phyloP scores from a whole-genome alignment of 2,888 invertebrate genomes.

The Cephus pulcher region DNA sequence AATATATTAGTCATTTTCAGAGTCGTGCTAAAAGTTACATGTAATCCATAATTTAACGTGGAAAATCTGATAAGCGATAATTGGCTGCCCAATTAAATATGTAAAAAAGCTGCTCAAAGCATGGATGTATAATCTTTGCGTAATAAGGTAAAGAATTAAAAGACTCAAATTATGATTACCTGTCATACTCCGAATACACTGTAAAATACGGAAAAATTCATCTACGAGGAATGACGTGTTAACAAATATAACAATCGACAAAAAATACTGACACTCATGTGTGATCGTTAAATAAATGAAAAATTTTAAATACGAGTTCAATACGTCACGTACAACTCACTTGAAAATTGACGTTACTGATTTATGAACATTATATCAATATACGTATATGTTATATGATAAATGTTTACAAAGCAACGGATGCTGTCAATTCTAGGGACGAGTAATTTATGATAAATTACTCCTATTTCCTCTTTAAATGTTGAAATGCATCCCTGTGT shows the following conservation, averaged over 20 bases:
- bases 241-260: no score
- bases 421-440: neutral
- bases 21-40: neutral
- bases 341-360: neutral
- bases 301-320: no score
- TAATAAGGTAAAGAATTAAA: no score
- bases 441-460: neutral
- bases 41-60: neutral
- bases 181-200: no score
- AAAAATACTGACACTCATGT: no score
- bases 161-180: no score
- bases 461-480: neutral
- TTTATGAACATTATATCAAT: neutral
- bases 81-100: neutral
- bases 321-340: neutral
- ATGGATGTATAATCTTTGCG: no score
- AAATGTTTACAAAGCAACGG: neutral
- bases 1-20: neutral
- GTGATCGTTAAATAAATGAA: no score
- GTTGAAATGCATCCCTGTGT: neutral
- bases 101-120: no score
- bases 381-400: neutral
- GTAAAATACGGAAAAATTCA: no score
- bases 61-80: neutral
- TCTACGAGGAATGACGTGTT: no score